A percentile compares a stretch with the other conserved stretches of the same genome.
Conservation (phyloP, 2,113 vertebrate species). For the Chaetodon trifascialis region DNA sequence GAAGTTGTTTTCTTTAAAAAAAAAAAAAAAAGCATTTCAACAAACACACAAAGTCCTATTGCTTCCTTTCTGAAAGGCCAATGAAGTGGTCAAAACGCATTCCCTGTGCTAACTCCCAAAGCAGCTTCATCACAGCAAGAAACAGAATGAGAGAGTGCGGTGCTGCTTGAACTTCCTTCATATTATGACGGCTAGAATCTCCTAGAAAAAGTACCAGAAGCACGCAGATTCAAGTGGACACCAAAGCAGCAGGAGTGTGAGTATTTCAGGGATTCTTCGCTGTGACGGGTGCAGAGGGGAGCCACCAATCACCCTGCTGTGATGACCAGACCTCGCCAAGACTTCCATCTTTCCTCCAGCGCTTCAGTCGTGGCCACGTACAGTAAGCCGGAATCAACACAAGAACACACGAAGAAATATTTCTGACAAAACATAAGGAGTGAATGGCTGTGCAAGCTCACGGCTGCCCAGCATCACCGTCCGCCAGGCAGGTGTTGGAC, state of each 20-base stretch:
- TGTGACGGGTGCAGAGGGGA: slow-evolving; percentile 15
- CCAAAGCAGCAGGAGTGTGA: slow-evolving; percentile 14
- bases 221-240: slow-evolving; percentile 1
- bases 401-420: slow-evolving; percentile 12
- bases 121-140: slow-evolving; percentile 14
- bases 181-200: neutral
- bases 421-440: slow-evolving; percentile 3
- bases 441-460: slow-evolving; percentile 12
- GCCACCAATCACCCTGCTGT: neutral
- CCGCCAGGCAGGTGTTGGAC: slow-evolving; percentile 1
- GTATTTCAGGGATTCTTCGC: neutral
- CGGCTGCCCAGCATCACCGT: neutral
- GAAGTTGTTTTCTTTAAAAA: too few relatives aligned
- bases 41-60: slow-evolving; percentile 41
- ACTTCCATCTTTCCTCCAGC: slow-evolving; percentile 4
- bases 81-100: slow-evolving; percentile 24
- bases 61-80: slow-evolving; percentile 63
- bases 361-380: slow-evolving; percentile 1
- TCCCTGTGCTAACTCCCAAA: slow-evolving; percentile 1
- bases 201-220: slow-evolving; percentile 11
- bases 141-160: neutral
- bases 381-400: slow-evolving; percentile 5
- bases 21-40: slow-evolving; percentile 31
- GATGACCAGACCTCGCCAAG: neutral
- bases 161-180: slow-evolving; percentile 14